Evolutionary conservation across 92 coral and sea anemone genomes (phyloP).

Genomic region (Montipora capitata): DNA sequence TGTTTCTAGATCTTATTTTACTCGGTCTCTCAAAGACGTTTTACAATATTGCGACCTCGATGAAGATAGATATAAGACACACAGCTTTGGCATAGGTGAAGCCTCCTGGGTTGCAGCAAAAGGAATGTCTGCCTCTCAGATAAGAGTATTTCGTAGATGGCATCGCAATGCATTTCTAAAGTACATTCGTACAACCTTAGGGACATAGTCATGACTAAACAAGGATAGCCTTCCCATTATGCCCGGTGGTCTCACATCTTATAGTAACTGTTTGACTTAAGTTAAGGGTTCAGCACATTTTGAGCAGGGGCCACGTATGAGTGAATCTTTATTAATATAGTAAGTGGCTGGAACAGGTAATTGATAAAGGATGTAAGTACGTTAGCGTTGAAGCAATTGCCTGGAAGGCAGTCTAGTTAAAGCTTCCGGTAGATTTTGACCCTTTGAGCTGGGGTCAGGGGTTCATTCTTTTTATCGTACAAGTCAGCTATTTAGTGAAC

Average conservation of each 20-base stretch:
- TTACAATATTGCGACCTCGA: constrained; percentile 16
- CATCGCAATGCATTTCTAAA: constrained; percentile 35
- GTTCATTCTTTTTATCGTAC: no score
- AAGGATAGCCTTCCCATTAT: constrained; percentile 25
- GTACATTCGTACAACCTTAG: constrained; percentile 24
- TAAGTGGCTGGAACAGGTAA: background rate
- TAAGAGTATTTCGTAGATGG: constrained; percentile 23
- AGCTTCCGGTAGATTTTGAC: background rate
- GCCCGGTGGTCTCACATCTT: constrained; percentile 29
- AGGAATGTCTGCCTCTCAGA: constrained; percentile 33
- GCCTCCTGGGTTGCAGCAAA: constrained; percentile 35
- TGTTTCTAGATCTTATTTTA: constrained; percentile 11
- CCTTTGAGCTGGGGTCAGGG: background rate
- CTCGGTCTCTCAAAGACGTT: background rate
- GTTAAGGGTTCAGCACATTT: constrained; percentile 13
- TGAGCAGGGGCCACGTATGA: constrained; percentile 16
- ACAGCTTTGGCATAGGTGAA: constrained; percentile 15
- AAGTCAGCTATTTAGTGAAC: no score
- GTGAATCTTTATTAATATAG: constrained; percentile 10
- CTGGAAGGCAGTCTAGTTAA: no score
- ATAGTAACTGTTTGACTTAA: constrained; percentile 17
- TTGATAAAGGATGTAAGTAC: background rate
- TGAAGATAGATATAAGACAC: constrained; percentile 6
- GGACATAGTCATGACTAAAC: constrained; percentile 1
- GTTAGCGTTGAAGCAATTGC: no score